A percentile compares a stretch with the other conserved stretches of the same genome.
phyloP scores from a whole-genome alignment of 2,113 vertebrate genomes.

The Pachyramphus minor region DNA sequence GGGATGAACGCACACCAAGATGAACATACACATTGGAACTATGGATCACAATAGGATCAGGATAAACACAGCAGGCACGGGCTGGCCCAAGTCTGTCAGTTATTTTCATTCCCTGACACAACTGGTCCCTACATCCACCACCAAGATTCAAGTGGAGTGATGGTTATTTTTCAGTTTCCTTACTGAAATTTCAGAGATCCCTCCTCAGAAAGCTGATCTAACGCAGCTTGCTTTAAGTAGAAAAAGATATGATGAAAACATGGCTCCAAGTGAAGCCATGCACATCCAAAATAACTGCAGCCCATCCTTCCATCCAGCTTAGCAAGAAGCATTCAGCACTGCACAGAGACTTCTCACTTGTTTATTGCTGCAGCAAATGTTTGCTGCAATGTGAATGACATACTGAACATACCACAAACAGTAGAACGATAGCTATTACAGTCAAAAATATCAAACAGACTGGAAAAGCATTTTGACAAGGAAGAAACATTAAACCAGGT shows the following conservation, averaged over 20 bases:
- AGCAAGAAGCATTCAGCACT: neutral
- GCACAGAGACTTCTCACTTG: neutral
- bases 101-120: neutral
- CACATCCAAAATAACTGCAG: neutral
- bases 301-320: neutral
- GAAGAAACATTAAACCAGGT: slow-evolving; percentile 31
- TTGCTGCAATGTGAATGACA: slow-evolving; percentile 25
- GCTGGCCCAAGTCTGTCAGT: neutral
- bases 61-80: neutral
- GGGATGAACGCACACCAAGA: neutral
- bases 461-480: slow-evolving; percentile 37
- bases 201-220: neutral
- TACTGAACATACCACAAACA: slow-evolving; percentile 31
- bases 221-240: neutral
- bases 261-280: neutral
- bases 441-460: slow-evolving; percentile 36
- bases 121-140: neutral
- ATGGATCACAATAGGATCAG: neutral
- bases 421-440: neutral
- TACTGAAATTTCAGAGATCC: neutral
- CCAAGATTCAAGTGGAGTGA: neutral
- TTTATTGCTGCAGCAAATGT: neutral
- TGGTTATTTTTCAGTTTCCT: neutral
- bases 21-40: neutral
- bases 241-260: neutral